phyloP scores from a whole-genome alignment of 2,888 invertebrate species.

The Cheilosia scutellata region DNA sequence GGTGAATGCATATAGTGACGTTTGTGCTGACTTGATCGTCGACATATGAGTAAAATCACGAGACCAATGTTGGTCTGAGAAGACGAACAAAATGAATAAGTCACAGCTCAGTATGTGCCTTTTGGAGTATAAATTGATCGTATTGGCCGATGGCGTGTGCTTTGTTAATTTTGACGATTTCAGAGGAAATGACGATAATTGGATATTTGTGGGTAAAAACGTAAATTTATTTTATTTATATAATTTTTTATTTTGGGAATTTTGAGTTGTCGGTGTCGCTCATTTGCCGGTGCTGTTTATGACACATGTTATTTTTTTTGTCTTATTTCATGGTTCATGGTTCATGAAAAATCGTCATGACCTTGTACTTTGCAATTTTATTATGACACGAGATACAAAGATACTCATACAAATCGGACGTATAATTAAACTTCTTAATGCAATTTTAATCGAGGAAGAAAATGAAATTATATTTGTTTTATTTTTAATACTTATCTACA shows the following conservation, averaged over 20 bases:
- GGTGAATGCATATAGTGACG: constrained; percentile 17
- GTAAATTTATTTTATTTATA: background rate
- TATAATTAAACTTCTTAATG: background rate
- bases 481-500: no score
- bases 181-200: constrained; percentile 63
- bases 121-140: constrained; percentile 11
- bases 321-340: constrained; percentile 3
- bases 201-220: constrained; percentile 57
- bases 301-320: constrained; percentile 34
- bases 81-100: no score
- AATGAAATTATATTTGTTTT: no score
- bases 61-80: constrained; percentile 4
- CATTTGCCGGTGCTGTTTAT: constrained; percentile 14
- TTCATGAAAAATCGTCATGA: constrained; percentile 15
- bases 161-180: constrained; percentile 43
- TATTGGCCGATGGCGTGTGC: constrained; percentile 19
- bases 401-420: background rate
- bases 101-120: constrained; percentile 9
- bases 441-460: no score
- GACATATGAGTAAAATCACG: constrained; percentile 25
- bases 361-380: constrained; percentile 32
- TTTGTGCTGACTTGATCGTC: constrained; percentile 21
- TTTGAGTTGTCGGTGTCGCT: background rate
- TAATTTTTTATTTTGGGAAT: background rate
- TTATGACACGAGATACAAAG: constrained; percentile 24